A percentile compares a stretch with the other conserved stretches of the same genome.
phyloP scores from a whole-genome alignment of 2,113 vertebrate genomes.

The Catagonus wagneri region DNA sequence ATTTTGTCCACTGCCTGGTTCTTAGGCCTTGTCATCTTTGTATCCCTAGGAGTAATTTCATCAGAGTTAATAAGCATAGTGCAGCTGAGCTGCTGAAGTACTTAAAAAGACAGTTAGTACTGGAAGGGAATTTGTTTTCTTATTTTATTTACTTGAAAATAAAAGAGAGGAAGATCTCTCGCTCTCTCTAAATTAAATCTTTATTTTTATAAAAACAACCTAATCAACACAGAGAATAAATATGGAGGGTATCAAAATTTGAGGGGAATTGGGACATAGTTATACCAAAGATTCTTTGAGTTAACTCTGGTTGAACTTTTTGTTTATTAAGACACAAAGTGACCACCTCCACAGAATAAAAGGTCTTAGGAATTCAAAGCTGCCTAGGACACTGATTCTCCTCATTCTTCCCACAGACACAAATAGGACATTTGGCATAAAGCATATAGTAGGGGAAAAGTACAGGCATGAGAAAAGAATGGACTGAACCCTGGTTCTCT shows the following conservation, averaged over 20 bases:
- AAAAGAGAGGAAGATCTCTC: neutral
- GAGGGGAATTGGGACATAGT: neutral
- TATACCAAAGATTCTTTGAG: neutral
- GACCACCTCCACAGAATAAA: neutral
- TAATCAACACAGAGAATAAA: constrained; percentile 28
- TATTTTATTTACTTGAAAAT: constrained; percentile 43
- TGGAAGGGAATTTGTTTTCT: neutral
- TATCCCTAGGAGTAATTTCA: neutral
- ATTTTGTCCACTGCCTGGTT: constrained; percentile 15
- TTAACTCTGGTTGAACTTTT: constrained; percentile 26
- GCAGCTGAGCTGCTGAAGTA: neutral
- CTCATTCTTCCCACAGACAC: neutral
- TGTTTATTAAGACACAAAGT: constrained; percentile 7
- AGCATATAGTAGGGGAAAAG: neutral
- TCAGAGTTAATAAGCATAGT: constrained; percentile 35
- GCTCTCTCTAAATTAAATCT: constrained; percentile 5
- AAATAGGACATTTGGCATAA: neutral
- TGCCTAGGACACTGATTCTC: neutral
- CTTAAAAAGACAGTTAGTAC: constrained; percentile 3
- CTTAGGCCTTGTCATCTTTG: constrained; percentile 16
- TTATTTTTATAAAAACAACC: constrained; percentile 52
- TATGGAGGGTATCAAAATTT: neutral
- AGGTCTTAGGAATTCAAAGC: neutral
- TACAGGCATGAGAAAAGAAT: neutral
- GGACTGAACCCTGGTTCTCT: neutral